Evolutionary conservation across 2,113 vertebrate genomes (phyloP).

Genomic region (Tachysurus vachellii): DNA sequence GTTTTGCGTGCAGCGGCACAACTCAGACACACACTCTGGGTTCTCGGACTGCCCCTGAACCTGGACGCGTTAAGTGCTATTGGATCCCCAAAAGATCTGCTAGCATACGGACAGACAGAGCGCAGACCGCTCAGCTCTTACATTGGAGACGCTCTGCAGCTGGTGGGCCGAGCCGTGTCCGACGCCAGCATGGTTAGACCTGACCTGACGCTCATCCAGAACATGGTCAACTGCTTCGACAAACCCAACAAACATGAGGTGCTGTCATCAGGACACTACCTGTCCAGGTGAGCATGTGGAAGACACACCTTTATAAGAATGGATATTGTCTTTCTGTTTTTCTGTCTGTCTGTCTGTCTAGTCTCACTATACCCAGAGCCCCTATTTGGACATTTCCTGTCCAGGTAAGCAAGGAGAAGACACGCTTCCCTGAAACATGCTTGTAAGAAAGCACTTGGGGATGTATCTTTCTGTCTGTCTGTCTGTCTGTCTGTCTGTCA

Average conservation of each 20-base stretch:
- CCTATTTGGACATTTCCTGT: too few relatives aligned
- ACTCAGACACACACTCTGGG: slow-evolving; percentile 73
- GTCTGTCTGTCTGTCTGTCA: background rate
- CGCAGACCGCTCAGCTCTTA: slow-evolving; percentile 83
- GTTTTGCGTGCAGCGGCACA: slow-evolving; percentile 73
- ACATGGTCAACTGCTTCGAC: slow-evolving; percentile 75
- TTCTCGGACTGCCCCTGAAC: slow-evolving; percentile 84
- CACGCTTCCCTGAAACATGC: too few relatives aligned
- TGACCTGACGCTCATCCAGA: slow-evolving; percentile 74
- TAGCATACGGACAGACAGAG: slow-evolving; percentile 85
- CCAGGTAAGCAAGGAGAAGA: too few relatives aligned
- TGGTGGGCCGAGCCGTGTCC: slow-evolving; percentile 77
- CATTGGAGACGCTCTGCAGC: slow-evolving; percentile 79
- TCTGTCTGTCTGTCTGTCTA: background rate
- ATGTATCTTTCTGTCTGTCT: too few relatives aligned
- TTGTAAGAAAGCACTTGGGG: too few relatives aligned
- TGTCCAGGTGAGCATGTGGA: slow-evolving; percentile 65
- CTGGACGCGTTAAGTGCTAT: slow-evolving; percentile 78
- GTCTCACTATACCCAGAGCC: too few relatives aligned
- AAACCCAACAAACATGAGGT: slow-evolving; percentile 56
- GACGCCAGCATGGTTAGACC: slow-evolving; percentile 67
- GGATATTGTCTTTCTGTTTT: background rate
- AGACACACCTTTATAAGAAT: background rate
- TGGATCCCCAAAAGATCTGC: slow-evolving; percentile 81
- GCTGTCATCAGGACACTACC: slow-evolving; percentile 77